These are phyloP conservation scores for Branchipolynoe longqiensis DNA, from an alignment of 2,888 invertebrate genomes.

Conservation along the genomic window DNA sequence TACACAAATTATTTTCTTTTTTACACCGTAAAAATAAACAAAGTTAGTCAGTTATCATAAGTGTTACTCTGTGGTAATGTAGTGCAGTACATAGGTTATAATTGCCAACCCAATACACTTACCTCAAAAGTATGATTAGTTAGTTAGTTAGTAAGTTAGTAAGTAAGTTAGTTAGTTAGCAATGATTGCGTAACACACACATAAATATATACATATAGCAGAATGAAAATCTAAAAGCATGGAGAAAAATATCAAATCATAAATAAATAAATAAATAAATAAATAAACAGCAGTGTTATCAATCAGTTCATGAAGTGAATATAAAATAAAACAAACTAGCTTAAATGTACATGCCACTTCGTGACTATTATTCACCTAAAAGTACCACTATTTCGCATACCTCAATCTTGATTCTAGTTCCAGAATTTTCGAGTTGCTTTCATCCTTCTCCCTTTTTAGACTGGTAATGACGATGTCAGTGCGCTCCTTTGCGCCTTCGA, in stretches of 20 bases:
- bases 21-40: too few relatives aligned
- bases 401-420: conserved; percentile 79
- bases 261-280: background rate
- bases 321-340: too few relatives aligned
- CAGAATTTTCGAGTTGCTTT: conserved; percentile 76
- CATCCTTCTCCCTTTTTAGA: conserved; percentile 78
- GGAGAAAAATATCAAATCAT: conserved; percentile 26
- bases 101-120: too few relatives aligned
- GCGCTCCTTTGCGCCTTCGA: conserved; percentile 77
- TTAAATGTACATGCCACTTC: background rate
- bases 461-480: conserved; percentile 78
- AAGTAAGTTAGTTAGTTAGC: too few relatives aligned
- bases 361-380: background rate
- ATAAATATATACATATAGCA: background rate
- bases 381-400: conserved; percentile 67
- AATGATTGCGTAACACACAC: background rate
- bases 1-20: too few relatives aligned
- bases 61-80: too few relatives aligned
- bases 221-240: background rate
- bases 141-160: too few relatives aligned
- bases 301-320: too few relatives aligned
- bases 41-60: too few relatives aligned
- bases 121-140: too few relatives aligned
- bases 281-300: too few relatives aligned
- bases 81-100: too few relatives aligned